Conservation (phyloP, 2,113 vertebrate genomes). For the Megaleporinus macrocephalus region DNA sequence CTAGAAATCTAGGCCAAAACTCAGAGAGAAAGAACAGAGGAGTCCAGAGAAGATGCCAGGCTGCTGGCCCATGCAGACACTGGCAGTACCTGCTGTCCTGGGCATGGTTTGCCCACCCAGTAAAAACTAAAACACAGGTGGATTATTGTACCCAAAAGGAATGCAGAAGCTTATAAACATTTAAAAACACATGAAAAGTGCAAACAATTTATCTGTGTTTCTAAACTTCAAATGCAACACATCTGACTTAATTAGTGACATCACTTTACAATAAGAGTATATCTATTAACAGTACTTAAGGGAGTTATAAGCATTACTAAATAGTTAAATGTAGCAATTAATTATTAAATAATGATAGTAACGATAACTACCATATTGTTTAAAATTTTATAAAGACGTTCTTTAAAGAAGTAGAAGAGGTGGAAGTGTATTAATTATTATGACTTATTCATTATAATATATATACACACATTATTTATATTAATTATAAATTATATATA, state of each 20-base stretch:
- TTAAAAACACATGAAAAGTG: not conserved
- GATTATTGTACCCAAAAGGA: not conserved
- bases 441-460: too few relatives aligned
- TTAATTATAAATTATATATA: too few relatives aligned
- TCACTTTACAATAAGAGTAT: too few relatives aligned
- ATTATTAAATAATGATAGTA: too few relatives aligned
- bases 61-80: slow-evolving; percentile 5
- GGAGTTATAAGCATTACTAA: too few relatives aligned
- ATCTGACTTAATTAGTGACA: not conserved
- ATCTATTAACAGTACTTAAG: too few relatives aligned
- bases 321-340: too few relatives aligned
- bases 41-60: slow-evolving; percentile 34
- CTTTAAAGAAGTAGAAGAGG: too few relatives aligned
- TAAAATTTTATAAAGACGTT: too few relatives aligned
- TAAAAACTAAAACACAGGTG: slow-evolving; percentile 24
- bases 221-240: not conserved
- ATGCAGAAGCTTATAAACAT: not conserved
- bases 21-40: slow-evolving; percentile 25
- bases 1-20: slow-evolving; percentile 25
- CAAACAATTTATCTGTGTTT: not conserved
- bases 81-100: slow-evolving; percentile 25
- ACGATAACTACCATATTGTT: too few relatives aligned
- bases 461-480: too few relatives aligned
- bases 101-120: not conserved
- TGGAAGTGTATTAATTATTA: too few relatives aligned